Evolutionary conservation across 1,140 invertebrate species (phyloP).

Genomic region (Stegodyphus mimosarum): DNA sequence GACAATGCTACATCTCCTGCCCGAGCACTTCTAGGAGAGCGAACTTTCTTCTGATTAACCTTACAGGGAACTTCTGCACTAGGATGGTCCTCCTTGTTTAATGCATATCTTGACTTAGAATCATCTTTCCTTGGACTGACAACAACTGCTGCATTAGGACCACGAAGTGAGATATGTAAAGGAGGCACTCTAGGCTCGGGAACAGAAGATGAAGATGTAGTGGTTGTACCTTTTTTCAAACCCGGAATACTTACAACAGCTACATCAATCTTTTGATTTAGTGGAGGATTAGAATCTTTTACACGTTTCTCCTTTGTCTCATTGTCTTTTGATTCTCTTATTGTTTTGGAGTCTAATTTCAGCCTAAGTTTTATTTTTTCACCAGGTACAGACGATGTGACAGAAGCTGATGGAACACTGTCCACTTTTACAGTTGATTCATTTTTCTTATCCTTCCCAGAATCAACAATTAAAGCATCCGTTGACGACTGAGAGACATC

Average conservation of each 20-base stretch:
- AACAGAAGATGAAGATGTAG: conserved; percentile 36
- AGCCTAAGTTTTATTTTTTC: conserved; percentile 86
- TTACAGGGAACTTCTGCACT: conserved; percentile 16
- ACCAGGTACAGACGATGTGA: conserved; percentile 69
- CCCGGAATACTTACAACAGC: conserved; percentile 72
- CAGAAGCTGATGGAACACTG: conserved; percentile 18
- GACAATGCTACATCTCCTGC: conserved; percentile 11
- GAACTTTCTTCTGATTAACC: conserved; percentile 43
- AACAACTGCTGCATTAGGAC: conserved; percentile 87
- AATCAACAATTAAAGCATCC: conserved; percentile 41
- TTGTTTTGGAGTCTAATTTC: conserved; percentile 75
- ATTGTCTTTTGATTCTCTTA: conserved; percentile 61
- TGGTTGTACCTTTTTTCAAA: conserved; percentile 57
- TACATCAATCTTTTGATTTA: conserved; percentile 82
- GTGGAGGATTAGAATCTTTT: conserved; percentile 40
- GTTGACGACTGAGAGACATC: conserved; percentile 62
- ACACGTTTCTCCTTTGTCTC: conserved; percentile 56
- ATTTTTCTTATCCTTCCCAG: conserved; percentile 38
- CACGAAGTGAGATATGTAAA: conserved; percentile 86
- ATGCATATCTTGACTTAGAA: conserved; percentile 43
- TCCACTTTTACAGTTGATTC: conserved; percentile 14
- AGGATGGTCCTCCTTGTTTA: conserved; percentile 42
- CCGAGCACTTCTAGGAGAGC: conserved; percentile 46
- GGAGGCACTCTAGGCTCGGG: conserved; percentile 84
- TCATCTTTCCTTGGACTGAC: conserved; percentile 69